Percentiles rank a stretch among this genome's conserved stretches.
phyloP scores from a whole-genome alignment of 1,140 invertebrate species.

The Chlorops oryzae region DNA sequence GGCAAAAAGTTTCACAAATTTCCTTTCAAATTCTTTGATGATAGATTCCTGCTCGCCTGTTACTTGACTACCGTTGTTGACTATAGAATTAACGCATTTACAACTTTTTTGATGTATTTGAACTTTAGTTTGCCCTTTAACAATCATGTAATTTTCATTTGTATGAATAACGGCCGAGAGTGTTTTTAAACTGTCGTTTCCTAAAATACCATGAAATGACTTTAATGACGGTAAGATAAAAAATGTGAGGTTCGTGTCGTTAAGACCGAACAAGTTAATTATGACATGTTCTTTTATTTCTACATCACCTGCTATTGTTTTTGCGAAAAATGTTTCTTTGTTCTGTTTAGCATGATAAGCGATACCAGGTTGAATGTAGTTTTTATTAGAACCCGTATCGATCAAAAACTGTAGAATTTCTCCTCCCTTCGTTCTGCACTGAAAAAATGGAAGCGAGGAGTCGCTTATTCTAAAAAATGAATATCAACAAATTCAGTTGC shows the following conservation, averaged over 20 bases:
- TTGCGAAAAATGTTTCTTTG: conserved; percentile 11
- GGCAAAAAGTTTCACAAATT: conserved; percentile 4
- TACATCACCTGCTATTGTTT: conserved; percentile 11
- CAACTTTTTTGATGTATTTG: conserved; percentile 6
- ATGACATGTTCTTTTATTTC: conserved; percentile 13
- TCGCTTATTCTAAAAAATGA: conserved; percentile 20
- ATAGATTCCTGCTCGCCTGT: not conserved
- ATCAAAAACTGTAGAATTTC: conserved; percentile 15
- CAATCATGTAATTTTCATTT: conserved; percentile 10
- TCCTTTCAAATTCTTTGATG: not conserved
- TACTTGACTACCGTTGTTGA: not conserved
- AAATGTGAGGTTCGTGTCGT: conserved; percentile 5
- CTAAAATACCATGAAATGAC: conserved; percentile 13
- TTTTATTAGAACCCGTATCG: conserved; percentile 18
- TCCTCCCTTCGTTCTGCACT: conserved; percentile 14
- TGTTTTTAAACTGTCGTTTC: conserved; percentile 13
- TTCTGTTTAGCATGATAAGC: conserved; percentile 11
- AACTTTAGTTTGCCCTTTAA: not conserved
- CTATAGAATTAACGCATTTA: conserved; percentile 12
- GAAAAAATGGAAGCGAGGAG: conserved; percentile 23
- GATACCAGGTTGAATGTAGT: conserved; percentile 19
- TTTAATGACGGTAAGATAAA: conserved; percentile 13
- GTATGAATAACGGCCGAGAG: conserved; percentile 8
- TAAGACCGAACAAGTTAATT: conserved; percentile 10
- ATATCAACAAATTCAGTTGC: no score